Base-by-base conservation (phyloP, 1,140 invertebrate genomes). In the Drosophila subpulchrella region DNA sequence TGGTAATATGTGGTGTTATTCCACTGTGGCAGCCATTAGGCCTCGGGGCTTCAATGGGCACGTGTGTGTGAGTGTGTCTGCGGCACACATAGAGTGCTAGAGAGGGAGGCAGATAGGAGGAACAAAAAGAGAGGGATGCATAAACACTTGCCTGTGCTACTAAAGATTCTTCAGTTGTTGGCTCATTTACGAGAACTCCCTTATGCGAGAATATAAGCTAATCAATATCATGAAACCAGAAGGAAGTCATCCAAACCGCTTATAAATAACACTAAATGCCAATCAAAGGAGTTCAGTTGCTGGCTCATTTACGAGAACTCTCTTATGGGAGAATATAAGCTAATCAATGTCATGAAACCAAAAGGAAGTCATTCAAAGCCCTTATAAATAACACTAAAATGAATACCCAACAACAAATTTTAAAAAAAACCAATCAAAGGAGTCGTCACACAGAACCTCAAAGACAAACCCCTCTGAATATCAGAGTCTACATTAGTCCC, bases 21-120 rank as follows among this genome's bases (percentile, higher is more conserved):
- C 38, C 54, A 62, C 46, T 54, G 47, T 53, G 20, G n/a, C 32
- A 32, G 10, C 63, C 54, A 73, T 58, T 53, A 58, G 56, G 55
- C 62, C 70, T 67, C 17, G 17, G 12, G 65, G 38, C 68, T 30
- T 30, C 44, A 47, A 27, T 47, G 44, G 2, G 20, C 10, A 11
- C 30, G 11, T 63, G 41, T 50, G 38, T 48, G 46, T 51, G 34
- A 60, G 41, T 60, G 42, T 62, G 24, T 32, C 32, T 30, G 32
- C 38, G 46, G 27, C 48, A 51, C 30, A 27, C 42, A 50, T 47
- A n/a, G 8, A 17, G 27, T 38, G 30, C 38, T n/a, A 17, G 11
- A 13, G 4, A 34, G 32, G 13, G 41, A 56, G 27, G 4, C 13
- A 11, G 60, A 4, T 6, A 7, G 12, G 34, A 3, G 17, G 13